These are phyloP conservation scores for Lepilemur ruficaudatus DNA, from an alignment of 2,797 vertebrate genomes.

Conservation along the genomic window DNA sequence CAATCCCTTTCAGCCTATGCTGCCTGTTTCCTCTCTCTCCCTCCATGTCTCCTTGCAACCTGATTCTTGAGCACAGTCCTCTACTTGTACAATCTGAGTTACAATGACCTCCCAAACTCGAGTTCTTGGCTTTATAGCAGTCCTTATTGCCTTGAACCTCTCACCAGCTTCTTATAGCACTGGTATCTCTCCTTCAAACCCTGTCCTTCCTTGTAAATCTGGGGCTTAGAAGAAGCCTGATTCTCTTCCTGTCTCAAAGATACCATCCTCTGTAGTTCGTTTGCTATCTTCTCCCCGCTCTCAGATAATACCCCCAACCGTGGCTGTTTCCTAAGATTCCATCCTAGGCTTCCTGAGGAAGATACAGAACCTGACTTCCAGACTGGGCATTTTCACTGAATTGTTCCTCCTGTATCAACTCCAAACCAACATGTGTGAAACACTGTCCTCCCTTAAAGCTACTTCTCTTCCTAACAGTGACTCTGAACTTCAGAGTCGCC, in stretches of 20 bases:
- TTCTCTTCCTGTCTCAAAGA: background rate
- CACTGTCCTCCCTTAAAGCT: background rate
- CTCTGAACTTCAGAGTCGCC: slow-evolving; percentile 25
- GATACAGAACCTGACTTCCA: background rate
- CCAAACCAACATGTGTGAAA: slow-evolving; percentile 39
- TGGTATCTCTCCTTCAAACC: background rate
- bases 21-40: background rate
- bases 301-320: background rate
- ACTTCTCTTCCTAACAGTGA: slow-evolving; percentile 43
- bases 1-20: background rate
- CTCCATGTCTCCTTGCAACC: background rate
- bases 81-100: background rate
- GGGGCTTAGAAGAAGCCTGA: background rate
- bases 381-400: background rate
- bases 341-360: background rate
- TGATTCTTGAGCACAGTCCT: background rate
- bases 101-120: background rate
- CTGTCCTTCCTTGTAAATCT: background rate
- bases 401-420: background rate
- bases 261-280: background rate
- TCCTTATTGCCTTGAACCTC: background rate
- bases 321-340: background rate
- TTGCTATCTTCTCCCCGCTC: background rate
- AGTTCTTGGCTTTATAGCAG: background rate
- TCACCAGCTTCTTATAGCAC: background rate